Evolutionary conservation across 2,888 invertebrate species (phyloP).

Genomic region (Barypeithes pellucidus): DNA sequence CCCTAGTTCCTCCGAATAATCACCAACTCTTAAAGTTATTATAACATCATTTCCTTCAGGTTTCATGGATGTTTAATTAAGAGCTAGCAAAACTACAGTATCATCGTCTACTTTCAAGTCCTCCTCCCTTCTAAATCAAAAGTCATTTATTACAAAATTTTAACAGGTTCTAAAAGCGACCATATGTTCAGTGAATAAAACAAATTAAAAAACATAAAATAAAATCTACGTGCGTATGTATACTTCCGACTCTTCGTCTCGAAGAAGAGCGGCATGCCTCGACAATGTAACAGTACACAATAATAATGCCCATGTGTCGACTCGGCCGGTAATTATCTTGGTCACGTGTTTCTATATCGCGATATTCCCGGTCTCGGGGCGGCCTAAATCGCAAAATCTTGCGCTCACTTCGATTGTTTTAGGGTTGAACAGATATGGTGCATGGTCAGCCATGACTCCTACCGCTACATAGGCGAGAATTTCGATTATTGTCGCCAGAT

Average conservation of each 20-base stretch:
- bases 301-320: conserved; percentile 62
- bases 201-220: conserved; percentile 39
- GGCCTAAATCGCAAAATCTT: conserved; percentile 32
- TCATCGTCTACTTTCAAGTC: conserved; percentile 17
- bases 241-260: conserved; percentile 56
- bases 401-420: conserved; percentile 54
- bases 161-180: conserved; percentile 58
- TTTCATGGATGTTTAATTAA: not conserved
- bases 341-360: conserved; percentile 68
- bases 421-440: conserved; percentile 49
- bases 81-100: not conserved
- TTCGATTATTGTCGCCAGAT: conserved; percentile 68
- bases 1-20: too few relatives aligned
- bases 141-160: conserved; percentile 28
- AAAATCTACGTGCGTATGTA: conserved; percentile 60
- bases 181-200: conserved; percentile 64
- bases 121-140: conserved; percentile 20
- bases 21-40: not conserved
- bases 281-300: conserved; percentile 69
- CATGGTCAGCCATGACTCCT: conserved; percentile 39
- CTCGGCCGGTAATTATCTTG: conserved; percentile 66
- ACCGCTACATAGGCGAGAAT: conserved; percentile 56
- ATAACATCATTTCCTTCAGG: not conserved
- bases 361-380: conserved; percentile 58
- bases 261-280: conserved; percentile 59